These are phyloP conservation scores for Zeuzera pyrina DNA, from an alignment of 2,888 invertebrate species.

Conservation along the genomic window DNA sequence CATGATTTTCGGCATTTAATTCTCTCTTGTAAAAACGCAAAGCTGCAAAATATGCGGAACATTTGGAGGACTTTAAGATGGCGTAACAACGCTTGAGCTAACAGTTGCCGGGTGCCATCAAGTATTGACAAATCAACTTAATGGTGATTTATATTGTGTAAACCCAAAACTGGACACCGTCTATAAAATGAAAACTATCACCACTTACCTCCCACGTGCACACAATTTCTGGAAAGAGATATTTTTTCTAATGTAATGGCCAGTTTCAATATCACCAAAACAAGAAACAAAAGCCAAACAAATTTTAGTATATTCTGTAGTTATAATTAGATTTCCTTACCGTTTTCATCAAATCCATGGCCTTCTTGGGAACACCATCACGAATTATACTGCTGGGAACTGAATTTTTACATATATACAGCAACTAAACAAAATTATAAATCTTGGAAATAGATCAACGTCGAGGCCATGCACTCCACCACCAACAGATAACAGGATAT, in stretches of 20 bases:
- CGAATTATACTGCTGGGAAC: slow-evolving; percentile 58
- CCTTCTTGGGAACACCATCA: slow-evolving; percentile 71
- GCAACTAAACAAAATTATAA: slow-evolving; percentile 45
- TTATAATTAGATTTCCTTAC: slow-evolving; percentile 51
- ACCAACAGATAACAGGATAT: slow-evolving; percentile 64
- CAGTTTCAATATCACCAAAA: slow-evolving; percentile 73
- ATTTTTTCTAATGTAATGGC: slow-evolving; percentile 74
- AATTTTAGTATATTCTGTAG: slow-evolving; percentile 43
- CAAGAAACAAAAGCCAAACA: slow-evolving; percentile 74
- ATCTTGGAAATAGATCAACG: slow-evolving; percentile 57
- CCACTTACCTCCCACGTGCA: slow-evolving; percentile 71
- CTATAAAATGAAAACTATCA: slow-evolving; percentile 50
- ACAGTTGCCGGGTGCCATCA: slow-evolving; percentile 67
- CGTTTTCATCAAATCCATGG: slow-evolving; percentile 76
- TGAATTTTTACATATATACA: slow-evolving; percentile 46
- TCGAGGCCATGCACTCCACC: slow-evolving; percentile 66
- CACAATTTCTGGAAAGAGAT: slow-evolving; percentile 72
- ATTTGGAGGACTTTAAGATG: slow-evolving; percentile 69
- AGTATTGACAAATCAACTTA: slow-evolving; percentile 69
- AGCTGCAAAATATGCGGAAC: slow-evolving; percentile 65
- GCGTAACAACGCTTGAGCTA: slow-evolving; percentile 61
- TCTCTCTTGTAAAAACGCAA: slow-evolving; percentile 43
- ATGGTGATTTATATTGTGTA: slow-evolving; percentile 39
- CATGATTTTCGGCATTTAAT: slow-evolving; percentile 51
- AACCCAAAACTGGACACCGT: slow-evolving; percentile 52